These are phyloP conservation scores for Pectinophora gossypiella DNA, from an alignment of 1,140 invertebrate species.

Conservation along the genomic window DNA sequence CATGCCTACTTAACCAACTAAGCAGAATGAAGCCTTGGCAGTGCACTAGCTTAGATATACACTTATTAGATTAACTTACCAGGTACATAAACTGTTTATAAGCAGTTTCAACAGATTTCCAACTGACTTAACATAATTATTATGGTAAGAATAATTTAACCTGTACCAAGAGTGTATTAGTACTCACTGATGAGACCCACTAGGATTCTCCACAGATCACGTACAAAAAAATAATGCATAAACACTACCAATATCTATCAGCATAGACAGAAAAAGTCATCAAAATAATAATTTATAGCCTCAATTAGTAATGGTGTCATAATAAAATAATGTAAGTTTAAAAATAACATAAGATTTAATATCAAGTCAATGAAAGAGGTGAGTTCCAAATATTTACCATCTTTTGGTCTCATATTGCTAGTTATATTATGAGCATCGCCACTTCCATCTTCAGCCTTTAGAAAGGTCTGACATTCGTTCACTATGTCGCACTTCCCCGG, in stretches of 20 bases:
- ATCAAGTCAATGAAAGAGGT: not conserved
- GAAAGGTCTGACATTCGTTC: constrained; percentile 63
- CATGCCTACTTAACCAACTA: not conserved
- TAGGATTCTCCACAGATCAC: no score
- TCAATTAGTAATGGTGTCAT: no score
- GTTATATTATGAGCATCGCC: constrained; percentile 45
- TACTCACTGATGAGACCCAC: no score
- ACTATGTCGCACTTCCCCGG: constrained; percentile 49
- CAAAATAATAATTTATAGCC: no score
- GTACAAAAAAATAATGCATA: no score
- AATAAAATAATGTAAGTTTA: no score
- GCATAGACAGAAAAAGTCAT: no score
- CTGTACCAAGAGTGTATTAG: no score
- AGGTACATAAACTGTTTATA: not conserved
- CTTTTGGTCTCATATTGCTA: constrained; percentile 20
- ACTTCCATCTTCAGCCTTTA: constrained; percentile 60
- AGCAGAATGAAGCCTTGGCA: not conserved
- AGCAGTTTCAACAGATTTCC: not conserved
- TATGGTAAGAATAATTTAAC: no score
- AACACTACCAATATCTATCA: no score
- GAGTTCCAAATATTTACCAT: constrained; percentile 15
- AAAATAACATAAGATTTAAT: no score
- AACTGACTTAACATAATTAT: not conserved
- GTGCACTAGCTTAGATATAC: not conserved
- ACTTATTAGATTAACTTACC: constrained; percentile 1